phyloP scores from a whole-genome alignment of 1,140 invertebrate species.

The Subanguina moxae region DNA sequence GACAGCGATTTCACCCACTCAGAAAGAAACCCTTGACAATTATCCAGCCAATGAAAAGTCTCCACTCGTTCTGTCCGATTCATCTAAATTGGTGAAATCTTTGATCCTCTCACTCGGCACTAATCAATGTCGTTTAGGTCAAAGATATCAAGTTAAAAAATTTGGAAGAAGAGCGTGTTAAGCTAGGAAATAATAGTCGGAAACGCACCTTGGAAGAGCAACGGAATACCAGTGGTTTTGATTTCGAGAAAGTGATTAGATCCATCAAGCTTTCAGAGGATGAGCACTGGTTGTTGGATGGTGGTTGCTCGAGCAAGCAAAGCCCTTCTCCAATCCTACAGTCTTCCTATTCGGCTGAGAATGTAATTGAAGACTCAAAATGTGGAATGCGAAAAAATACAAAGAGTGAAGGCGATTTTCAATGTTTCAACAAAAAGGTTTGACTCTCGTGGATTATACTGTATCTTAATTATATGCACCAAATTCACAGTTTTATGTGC shows the following conservation, averaged over 20 bases:
- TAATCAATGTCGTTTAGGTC: not conserved
- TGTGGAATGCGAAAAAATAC: not conserved
- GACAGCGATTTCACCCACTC: not conserved
- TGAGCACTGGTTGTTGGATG: constrained; percentile 7
- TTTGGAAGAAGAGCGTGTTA: not conserved
- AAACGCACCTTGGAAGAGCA: not conserved
- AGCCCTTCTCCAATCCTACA: not conserved
- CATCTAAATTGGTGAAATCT: no score
- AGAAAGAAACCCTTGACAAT: no score
- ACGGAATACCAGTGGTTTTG: not conserved
- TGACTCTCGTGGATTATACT: not conserved
- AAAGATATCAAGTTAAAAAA: not conserved
- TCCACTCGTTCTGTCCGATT: no score
- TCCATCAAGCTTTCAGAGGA: constrained; percentile 1
- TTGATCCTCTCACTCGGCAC: no score
- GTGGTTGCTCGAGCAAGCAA: not conserved
- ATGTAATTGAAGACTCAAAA: not conserved
- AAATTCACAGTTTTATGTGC: no score
- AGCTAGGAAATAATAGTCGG: not conserved
- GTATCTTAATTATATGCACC: not conserved
- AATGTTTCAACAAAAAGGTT: no score
- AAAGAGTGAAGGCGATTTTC: not conserved
- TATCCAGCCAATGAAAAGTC: no score
- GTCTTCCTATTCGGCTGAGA: not conserved
- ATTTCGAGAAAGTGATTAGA: constrained; percentile 9